Conservation (phyloP, 2,797 vertebrate genomes). For the Mormyrops boulengeri region DNA sequence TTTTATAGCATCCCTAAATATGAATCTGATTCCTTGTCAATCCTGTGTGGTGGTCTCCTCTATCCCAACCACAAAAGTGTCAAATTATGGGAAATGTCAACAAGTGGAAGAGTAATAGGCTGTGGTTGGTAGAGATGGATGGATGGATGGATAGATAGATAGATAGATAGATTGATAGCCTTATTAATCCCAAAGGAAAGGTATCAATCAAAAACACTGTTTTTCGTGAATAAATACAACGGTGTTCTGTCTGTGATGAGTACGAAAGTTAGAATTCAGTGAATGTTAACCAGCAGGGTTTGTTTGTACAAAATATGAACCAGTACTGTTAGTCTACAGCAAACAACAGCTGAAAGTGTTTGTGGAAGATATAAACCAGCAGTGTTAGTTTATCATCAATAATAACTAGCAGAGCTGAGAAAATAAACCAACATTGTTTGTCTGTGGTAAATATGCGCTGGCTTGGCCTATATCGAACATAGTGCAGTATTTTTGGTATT, state of each 20-base stretch:
- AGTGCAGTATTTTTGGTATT: not conserved
- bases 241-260: not conserved
- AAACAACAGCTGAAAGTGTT: not conserved
- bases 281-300: not conserved
- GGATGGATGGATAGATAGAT: not conserved
- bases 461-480: not conserved
- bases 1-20: not conserved
- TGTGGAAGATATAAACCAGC: not conserved
- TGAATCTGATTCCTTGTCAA: not conserved
- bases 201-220: not conserved
- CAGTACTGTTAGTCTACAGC: not conserved
- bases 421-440: not conserved
- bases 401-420: not conserved
- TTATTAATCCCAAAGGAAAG: not conserved
- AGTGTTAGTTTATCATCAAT: not conserved
- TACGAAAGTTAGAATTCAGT: not conserved
- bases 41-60: not conserved
- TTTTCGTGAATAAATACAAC: not conserved
- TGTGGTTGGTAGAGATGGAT: not conserved
- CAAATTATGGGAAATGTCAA: not conserved
- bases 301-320: not conserved
- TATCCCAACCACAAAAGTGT: not conserved
- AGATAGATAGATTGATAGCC: not conserved
- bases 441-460: not conserved
- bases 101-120: not conserved